These are phyloP conservation scores for Nephrocerus scutellatus DNA, from an alignment of 2,888 invertebrate species.

Conservation along the genomic window DNA sequence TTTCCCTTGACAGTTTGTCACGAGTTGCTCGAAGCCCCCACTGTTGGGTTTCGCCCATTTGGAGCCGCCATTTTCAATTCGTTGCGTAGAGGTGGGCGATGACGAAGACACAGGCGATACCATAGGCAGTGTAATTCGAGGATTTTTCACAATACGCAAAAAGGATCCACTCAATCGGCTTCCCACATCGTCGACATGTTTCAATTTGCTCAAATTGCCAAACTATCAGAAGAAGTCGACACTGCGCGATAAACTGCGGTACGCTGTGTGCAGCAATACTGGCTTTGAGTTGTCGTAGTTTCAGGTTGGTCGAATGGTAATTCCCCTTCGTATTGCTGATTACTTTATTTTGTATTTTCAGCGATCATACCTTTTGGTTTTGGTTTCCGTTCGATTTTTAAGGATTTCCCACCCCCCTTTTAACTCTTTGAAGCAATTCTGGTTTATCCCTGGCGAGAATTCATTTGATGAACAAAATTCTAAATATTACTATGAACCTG, in stretches of 20 bases:
- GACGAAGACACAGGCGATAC: conserved; percentile 81
- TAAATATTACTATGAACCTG: no score
- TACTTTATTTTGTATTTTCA: no score
- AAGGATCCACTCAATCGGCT: conserved; percentile 89
- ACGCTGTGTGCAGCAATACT: conserved; percentile 95
- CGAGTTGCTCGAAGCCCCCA: conserved; percentile 96
- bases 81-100: conserved; percentile 98
- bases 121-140: conserved; percentile 88
- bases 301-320: no score
- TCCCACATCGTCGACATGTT: conserved; percentile 99
- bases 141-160: conserved; percentile 94
- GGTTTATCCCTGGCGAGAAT: no score
- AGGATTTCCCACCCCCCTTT: no score
- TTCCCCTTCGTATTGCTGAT: no score
- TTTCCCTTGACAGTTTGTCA: conserved; percentile 61
- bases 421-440: no score
- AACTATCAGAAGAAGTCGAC: conserved; percentile 97
- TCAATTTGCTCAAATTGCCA: conserved; percentile 94
- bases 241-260: conserved; percentile 88
- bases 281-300: conserved; percentile 95
- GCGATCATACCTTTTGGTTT: no score
- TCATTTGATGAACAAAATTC: no score
- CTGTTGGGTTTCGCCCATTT: conserved; percentile 91
- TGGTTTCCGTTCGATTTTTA: no score
- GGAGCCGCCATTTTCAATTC: conserved; percentile 95